Conservation (phyloP, 2,888 invertebrate species). For the Drosophila gaucha region DNA sequence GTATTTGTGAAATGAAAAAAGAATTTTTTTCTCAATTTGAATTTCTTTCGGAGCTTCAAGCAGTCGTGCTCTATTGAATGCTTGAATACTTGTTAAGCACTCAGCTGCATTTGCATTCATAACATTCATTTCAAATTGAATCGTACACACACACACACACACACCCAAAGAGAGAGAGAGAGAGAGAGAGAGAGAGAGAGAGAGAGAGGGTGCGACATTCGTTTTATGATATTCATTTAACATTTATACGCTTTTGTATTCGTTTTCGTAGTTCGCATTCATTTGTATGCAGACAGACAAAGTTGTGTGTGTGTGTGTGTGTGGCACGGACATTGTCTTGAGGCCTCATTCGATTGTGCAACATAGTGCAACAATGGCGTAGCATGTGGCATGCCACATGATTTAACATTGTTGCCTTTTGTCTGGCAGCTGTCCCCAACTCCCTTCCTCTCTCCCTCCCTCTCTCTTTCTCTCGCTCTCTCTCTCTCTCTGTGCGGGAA, state of each 20-base stretch:
- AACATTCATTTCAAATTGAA: conserved; percentile 31
- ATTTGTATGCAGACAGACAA: conserved; percentile 43
- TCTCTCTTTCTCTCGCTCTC: background rate
- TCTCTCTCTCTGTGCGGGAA: background rate
- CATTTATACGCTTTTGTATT: conserved; percentile 7
- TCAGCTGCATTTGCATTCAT: conserved; percentile 26
- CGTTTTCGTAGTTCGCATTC: conserved; percentile 19
- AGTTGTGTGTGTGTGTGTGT: conserved; percentile 17
- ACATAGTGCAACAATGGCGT: conserved; percentile 48
- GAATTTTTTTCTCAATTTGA: background rate
- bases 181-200: too few species aligned
- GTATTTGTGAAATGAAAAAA: too few species aligned
- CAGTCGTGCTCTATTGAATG: conserved; percentile 11
- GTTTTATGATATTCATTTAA: conserved; percentile 18
- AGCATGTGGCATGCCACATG: conserved; percentile 43
- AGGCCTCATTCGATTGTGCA: conserved; percentile 49
- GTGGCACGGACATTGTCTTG: conserved; percentile 51
- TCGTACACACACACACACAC: background rate
- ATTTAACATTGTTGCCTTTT: conserved; percentile 42
- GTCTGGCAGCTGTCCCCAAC: conserved; percentile 10
- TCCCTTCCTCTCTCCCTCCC: background rate
- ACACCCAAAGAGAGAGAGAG: too few species aligned
- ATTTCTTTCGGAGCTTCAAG: background rate
- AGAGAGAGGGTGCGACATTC: background rate
- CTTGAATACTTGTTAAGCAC: conserved; percentile 24